A percentile compares a stretch with the other conserved stretches of the same genome.
phyloP scores from a whole-genome alignment of 1,140 invertebrate genomes.

The Micrasema longulum region DNA sequence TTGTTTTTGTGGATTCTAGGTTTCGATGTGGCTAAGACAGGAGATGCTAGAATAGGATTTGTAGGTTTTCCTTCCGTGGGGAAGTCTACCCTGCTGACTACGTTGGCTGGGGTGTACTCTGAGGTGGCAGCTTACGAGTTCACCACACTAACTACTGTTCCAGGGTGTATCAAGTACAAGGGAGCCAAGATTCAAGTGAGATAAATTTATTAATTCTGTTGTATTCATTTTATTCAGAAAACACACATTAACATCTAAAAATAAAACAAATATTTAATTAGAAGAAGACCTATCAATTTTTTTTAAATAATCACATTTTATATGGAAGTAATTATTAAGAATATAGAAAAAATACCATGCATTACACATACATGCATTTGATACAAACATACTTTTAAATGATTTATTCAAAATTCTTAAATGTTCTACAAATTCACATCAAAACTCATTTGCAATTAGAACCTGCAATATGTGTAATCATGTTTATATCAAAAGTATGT shows the following conservation, averaged over 20 bases:
- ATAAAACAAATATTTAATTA: neutral
- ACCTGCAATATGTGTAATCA: too few species aligned
- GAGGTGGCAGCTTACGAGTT: conserved; percentile 99
- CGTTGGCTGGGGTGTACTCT: conserved; percentile 98
- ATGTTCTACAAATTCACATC: too few species aligned
- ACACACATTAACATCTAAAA: neutral
- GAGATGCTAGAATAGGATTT: conserved; percentile 98
- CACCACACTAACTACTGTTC: conserved; percentile 98
- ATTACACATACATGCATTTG: too few species aligned
- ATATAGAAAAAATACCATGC: too few species aligned
- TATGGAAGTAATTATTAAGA: too few species aligned
- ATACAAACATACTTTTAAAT: too few species aligned
- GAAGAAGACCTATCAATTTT: neutral
- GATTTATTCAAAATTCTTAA: too few species aligned
- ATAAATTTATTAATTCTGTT: too few species aligned
- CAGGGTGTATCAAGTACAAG: conserved; percentile 99
- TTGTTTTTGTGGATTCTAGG: conserved; percentile 81
- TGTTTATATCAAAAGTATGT: too few species aligned
- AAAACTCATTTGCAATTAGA: too few species aligned
- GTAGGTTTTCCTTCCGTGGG: conserved; percentile 99
- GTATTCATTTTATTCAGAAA: too few species aligned
- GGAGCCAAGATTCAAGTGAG: conserved; percentile 97
- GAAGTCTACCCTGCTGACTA: conserved; percentile 97
- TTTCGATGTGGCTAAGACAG: conserved; percentile 99
- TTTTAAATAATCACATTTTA: neutral